These are phyloP conservation scores for Cephalopachus bancanus DNA, from an alignment of 2,797 vertebrate species.

Conservation along the genomic window DNA sequence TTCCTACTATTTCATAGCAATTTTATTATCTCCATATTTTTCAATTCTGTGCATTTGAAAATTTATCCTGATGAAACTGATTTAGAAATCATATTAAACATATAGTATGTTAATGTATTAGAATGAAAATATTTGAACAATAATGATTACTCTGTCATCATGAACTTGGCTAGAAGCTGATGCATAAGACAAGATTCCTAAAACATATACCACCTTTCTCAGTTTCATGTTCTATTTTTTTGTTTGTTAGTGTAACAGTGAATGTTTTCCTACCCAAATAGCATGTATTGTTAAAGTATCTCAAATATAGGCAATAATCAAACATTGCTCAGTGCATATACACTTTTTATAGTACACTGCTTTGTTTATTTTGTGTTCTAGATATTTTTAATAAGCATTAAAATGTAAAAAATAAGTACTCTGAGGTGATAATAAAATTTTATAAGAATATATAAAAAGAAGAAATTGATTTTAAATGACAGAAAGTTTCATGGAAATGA, in stretches of 20 bases:
- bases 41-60: neutral
- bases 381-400: neutral
- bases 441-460: neutral
- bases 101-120: neutral
- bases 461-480: neutral
- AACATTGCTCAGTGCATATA: neutral
- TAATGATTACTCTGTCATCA: neutral
- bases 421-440: neutral
- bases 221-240: neutral
- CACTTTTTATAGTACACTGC: neutral
- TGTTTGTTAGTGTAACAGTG: neutral
- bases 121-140: neutral
- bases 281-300: neutral
- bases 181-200: neutral
- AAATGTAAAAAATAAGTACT: neutral
- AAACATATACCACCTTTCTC: neutral
- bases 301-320: neutral
- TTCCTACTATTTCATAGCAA: neutral
- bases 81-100: neutral
- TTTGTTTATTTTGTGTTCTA: neutral
- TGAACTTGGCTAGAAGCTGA: neutral
- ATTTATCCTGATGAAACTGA: neutral
- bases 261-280: neutral
- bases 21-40: neutral
- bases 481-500: neutral